Conservation (phyloP, 1,140 invertebrate genomes). For the Neodiprion fabricii region DNA sequence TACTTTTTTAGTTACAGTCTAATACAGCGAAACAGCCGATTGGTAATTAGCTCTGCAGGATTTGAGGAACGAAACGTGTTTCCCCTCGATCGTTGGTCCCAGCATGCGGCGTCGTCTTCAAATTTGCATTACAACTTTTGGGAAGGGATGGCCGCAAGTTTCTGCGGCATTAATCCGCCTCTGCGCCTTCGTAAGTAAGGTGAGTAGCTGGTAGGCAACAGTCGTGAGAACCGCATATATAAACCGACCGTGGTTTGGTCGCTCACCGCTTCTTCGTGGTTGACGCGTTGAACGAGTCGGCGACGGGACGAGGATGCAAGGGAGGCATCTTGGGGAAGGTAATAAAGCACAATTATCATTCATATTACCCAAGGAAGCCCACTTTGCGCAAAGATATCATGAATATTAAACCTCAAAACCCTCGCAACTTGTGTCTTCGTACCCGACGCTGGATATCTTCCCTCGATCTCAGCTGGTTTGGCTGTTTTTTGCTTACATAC, state of each 20-base stretch:
- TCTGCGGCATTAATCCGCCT: not conserved
- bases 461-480: no score
- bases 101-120: not conserved
- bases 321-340: conserved; percentile 22
- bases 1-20: no score
- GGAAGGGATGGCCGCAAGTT: not conserved
- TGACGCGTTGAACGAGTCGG: conserved; percentile 36
- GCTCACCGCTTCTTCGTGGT: not conserved
- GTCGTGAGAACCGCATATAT: not conserved
- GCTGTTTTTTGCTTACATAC: no score
- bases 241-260: not conserved
- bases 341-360: conserved; percentile 46
- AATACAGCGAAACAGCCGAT: no score
- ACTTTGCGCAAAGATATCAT: conserved; percentile 38
- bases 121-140: conserved; percentile 1
- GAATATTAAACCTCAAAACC: conserved; percentile 34
- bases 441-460: no score
- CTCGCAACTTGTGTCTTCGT: no score
- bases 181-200: not conserved
- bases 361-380: conserved; percentile 38
- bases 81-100: no score
- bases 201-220: not conserved
- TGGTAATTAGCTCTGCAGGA: not conserved
- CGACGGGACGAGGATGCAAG: conserved; percentile 6
- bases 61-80: no score